phyloP scores from a whole-genome alignment of 2,797 vertebrate species.

The Sebastes elongatus region DNA sequence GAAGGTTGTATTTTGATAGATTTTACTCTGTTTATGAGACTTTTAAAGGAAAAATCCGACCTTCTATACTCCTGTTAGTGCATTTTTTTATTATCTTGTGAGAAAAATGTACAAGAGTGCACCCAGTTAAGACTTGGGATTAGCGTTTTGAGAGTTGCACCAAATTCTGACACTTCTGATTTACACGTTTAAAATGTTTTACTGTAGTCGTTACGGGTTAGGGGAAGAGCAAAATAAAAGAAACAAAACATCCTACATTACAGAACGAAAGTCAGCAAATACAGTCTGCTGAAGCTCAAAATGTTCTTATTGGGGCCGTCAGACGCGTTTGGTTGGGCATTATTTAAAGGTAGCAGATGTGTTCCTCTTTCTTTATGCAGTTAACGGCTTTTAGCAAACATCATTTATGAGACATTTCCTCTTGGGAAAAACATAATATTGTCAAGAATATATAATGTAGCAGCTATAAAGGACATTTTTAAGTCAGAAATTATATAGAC shows the following conservation, averaged over 20 bases:
- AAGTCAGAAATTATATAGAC: background rate
- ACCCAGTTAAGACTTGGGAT: background rate
- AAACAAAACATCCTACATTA: background rate
- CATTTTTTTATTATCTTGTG: background rate
- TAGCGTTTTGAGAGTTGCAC: background rate
- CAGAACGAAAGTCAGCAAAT: background rate
- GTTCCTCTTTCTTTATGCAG: background rate
- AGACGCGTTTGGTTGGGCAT: rapidly evolving
- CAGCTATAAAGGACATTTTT: background rate
- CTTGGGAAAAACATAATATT: background rate
- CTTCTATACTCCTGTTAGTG: background rate
- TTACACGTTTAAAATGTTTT: background rate
- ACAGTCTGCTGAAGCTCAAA: background rate
- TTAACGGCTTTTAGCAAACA: no score
- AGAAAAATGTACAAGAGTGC: background rate
- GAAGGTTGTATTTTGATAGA: slow-evolving; percentile 1
- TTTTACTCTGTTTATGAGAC: no score
- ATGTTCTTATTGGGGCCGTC: background rate
- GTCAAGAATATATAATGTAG: rapidly evolving
- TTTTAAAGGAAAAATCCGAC: background rate
- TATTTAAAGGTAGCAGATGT: background rate
- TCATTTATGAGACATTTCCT: background rate
- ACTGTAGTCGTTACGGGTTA: background rate
- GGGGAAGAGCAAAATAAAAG: background rate
- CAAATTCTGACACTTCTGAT: background rate